These are phyloP conservation scores for Lycophotia porphyrea DNA, from an alignment of 2,888 invertebrate genomes.

Conservation along the genomic window DNA sequence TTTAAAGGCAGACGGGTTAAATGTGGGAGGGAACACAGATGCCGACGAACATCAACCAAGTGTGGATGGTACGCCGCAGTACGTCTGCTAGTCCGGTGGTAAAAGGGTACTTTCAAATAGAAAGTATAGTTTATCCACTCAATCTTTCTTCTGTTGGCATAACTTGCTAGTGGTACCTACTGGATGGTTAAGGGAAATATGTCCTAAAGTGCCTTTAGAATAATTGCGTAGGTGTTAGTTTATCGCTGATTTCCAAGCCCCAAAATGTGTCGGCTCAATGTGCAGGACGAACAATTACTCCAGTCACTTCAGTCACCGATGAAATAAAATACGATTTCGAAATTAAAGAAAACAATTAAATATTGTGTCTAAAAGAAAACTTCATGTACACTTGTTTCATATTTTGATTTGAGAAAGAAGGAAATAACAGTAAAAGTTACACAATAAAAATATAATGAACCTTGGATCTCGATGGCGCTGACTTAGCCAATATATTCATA, in stretches of 20 bases:
- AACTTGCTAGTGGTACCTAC: background rate
- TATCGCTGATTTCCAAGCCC: slow-evolving; percentile 30
- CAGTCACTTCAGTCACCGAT: slow-evolving; percentile 33
- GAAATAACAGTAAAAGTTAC: background rate
- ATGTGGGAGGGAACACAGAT: too few relatives aligned
- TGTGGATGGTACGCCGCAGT: too few relatives aligned
- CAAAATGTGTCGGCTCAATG: slow-evolving; percentile 35
- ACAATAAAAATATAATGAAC: too few relatives aligned
- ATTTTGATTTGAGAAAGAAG: background rate
- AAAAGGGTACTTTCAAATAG: background rate
- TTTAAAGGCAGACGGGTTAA: too few relatives aligned
- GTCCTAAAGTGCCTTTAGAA: background rate
- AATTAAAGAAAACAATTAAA: slow-evolving; percentile 28
- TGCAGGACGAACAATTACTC: slow-evolving; percentile 47
- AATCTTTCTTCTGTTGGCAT: background rate
- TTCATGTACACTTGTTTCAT: slow-evolving; percentile 16
- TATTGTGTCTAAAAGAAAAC: background rate
- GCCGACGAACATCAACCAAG: too few relatives aligned
- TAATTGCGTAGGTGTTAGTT: background rate
- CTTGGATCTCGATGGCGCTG: too few relatives aligned
- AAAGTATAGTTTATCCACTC: background rate
- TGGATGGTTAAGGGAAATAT: background rate
- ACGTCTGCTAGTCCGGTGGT: too few relatives aligned
- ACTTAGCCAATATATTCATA: too few relatives aligned
- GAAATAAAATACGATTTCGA: slow-evolving; percentile 36